Evolutionary conservation across 2,797 vertebrate species (phyloP).

Genomic region (Bradypus variegatus): DNA sequence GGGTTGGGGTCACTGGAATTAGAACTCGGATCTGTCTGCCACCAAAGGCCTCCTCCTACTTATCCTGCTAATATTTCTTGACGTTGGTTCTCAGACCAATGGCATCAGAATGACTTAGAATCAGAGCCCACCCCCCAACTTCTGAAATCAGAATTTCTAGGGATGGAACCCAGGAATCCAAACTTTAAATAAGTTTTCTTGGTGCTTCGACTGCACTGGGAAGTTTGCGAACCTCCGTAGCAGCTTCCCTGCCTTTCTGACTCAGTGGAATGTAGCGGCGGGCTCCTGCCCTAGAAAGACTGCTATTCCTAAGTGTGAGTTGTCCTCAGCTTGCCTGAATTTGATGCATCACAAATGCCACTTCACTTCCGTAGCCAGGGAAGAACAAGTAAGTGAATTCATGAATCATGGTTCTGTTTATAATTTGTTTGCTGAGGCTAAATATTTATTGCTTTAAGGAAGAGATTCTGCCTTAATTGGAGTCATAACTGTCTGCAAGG

Average conservation of each 20-base stretch:
- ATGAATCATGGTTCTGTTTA: constrained; percentile 61
- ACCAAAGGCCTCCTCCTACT: not conserved
- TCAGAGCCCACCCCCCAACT: no score
- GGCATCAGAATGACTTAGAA: not conserved
- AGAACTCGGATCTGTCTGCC: not conserved
- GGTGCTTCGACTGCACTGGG: fast-evolving
- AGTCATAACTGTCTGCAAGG: constrained; percentile 40
- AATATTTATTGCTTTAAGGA: constrained; percentile 66
- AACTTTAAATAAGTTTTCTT: not conserved
- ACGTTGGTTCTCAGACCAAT: not conserved
- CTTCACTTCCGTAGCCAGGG: not conserved
- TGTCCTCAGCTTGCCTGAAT: not conserved
- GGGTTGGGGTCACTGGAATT: not conserved
- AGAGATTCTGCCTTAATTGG: constrained; percentile 59
- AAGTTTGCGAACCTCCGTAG: not conserved
- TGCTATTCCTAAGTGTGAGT: fast-evolving
- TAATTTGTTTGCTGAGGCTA: constrained; percentile 61
- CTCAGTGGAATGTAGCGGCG: not conserved
- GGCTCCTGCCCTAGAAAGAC: not conserved
- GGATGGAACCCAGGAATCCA: not conserved
- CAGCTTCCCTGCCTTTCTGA: not conserved
- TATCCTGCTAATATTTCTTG: fast-evolving
- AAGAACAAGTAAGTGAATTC: constrained; percentile 24
- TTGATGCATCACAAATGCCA: not conserved
- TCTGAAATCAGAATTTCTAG: not conserved